Percentiles rank a stretch among this genome's conserved stretches.
Conservation (phyloP, 2,888 invertebrate genomes). For the Tiliacea citrago region DNA sequence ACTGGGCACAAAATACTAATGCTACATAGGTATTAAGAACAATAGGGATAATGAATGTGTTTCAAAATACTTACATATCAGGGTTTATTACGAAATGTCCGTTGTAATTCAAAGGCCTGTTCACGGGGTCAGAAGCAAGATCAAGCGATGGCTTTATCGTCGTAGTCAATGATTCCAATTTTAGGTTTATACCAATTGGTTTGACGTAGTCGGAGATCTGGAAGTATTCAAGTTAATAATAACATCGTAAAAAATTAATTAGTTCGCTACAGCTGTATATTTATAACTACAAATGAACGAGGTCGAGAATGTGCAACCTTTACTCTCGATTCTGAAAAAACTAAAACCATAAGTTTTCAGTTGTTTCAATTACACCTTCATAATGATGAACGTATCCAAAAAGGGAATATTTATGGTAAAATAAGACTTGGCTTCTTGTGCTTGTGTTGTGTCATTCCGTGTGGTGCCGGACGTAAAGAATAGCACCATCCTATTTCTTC, state of each 20-base stretch:
- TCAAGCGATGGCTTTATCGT: conserved; percentile 20
- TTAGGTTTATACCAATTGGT: conserved; percentile 33
- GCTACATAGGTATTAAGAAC: neutral
- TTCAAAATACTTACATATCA: conserved; percentile 36
- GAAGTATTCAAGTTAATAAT: conserved; percentile 7
- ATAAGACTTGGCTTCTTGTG: neutral
- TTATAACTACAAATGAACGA: neutral
- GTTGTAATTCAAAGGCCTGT: conserved; percentile 8
- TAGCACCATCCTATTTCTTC: no score
- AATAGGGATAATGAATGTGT: neutral
- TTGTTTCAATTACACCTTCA: neutral
- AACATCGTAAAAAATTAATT: neutral
- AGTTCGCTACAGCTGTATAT: neutral
- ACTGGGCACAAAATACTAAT: neutral
- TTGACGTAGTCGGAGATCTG: conserved; percentile 25
- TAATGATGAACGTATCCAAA: neutral
- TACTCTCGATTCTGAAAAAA: neutral
- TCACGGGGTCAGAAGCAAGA: neutral
- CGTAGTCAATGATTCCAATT: conserved; percentile 3
- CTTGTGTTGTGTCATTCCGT: no score
- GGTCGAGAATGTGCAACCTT: neutral
- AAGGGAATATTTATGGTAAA: neutral
- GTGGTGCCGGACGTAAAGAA: no score
- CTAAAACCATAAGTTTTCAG: neutral
- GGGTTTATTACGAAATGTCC: conserved; percentile 17